phyloP scores from a whole-genome alignment of 2,888 invertebrate genomes.

The Eupithecia subumbrata region DNA sequence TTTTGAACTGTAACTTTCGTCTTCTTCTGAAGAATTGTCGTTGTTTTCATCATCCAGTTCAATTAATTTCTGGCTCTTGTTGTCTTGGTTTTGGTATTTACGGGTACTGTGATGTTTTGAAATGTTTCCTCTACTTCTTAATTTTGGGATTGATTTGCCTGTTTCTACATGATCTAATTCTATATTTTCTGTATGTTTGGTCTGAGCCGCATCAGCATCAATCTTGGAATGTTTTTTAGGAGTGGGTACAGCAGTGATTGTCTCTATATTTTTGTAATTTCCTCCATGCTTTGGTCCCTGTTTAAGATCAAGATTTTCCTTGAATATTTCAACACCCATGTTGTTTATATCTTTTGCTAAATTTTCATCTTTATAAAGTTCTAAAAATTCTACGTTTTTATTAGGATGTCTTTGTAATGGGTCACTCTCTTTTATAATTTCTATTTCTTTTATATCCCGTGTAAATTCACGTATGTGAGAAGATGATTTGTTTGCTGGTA shows the following conservation, averaged over 20 bases:
- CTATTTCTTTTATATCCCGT: conserved; percentile 75
- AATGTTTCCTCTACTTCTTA: conserved; percentile 52
- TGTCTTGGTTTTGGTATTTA: conserved; percentile 38
- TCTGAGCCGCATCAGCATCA: conserved; percentile 66
- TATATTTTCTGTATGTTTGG: conserved; percentile 57
- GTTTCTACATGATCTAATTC: conserved; percentile 48
- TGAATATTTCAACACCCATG: conserved; percentile 75
- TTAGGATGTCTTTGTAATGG: conserved; percentile 51
- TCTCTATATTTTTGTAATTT: conserved; percentile 67
- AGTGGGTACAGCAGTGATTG: conserved; percentile 28
- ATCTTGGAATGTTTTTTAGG: conserved; percentile 25
- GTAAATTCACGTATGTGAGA: conserved; percentile 72
- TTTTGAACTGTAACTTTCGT: conserved; percentile 52
- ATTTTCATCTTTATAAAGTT: conserved; percentile 74
- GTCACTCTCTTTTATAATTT: conserved; percentile 69
- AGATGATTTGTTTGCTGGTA: conserved; percentile 65
- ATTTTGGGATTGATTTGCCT: conserved; percentile 41
- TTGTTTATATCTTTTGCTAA: conserved; percentile 75
- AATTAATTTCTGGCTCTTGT: conserved; percentile 61
- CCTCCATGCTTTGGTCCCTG: conserved; percentile 76
- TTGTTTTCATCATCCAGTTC: conserved; percentile 63
- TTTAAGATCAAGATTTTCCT: conserved; percentile 63
- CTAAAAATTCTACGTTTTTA: conserved; percentile 63
- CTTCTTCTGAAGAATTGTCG: conserved; percentile 50
- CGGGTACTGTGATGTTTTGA: conserved; percentile 50